Evolutionary conservation across 2,113 vertebrate genomes (phyloP), one percentile per base, ranked within the genome.

Genomic region (Eulemur macaco): DNA sequence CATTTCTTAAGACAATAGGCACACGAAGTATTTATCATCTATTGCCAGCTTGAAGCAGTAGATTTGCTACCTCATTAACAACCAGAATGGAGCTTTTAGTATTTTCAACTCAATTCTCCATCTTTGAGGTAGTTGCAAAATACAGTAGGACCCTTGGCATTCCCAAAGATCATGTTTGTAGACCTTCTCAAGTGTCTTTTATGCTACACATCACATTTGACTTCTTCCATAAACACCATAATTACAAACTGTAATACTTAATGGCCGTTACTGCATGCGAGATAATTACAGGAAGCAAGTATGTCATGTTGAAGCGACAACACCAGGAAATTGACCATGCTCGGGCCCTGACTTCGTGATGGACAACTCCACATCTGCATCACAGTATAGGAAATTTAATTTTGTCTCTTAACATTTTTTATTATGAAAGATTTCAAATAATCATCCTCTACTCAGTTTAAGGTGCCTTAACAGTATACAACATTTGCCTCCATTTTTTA

Each of bases 351-450:
- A 63, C 17, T 12, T 47, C 29, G 10, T 47, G 68, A 56, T 1
- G 3, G n/a, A 12, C 2, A 76, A 2, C 15, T 4, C 17, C 20
- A 14, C 10, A 15, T 37, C 63, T 58, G 17, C 45, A 34, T 63
- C 63, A n/a, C 27, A 17, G 64, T 37, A 18, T 3, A 95, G 47
- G 15, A 50, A 56, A 80, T 84, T 66, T 45, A 23, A 60, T 73
- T 93, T 68, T 42, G 34, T 66, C 71, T 73, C 90, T 89, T 37
- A 27, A 45, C 18, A 3, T 68, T n/a, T 94, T 95, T 94, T 68
- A 68, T 68, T 52, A 39, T 68, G 5, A 92, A 83, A 86, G 50
- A 92, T 87, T 96, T 94, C 81, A 92, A 93, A 78, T 10, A 31
- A 39, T 73, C 34, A 31, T 60, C 58, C n/a, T 73, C n/a, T 17